Evolutionary conservation across 2,113 vertebrate genomes (phyloP), one percentile per base, ranked within the genome.

Genomic region (Hippocampus zosterae): DNA sequence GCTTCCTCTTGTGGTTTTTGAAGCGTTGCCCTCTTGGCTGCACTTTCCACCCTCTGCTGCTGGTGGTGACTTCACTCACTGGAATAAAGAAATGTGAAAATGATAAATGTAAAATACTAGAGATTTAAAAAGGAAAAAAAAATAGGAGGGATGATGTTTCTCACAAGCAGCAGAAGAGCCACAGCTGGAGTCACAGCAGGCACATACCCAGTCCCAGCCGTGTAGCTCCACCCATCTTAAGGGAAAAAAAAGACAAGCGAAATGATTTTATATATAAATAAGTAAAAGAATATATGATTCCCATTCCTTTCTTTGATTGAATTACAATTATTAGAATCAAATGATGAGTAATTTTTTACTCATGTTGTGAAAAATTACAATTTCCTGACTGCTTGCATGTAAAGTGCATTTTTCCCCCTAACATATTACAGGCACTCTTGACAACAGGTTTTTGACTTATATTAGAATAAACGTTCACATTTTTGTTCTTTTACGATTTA

Each of bases 191-290:
- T 90, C 82, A 13, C 92, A 92, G 83, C 91, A 93, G 40, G 48
- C 53, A 53, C 91, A 92, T 37, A 88, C 88, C 0, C 70, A 65
- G 74, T 81, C 65, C 0, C 64, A 40, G 3, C 89, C 89, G 19
- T 81, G 74, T 16, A 92, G 72, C 70, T 92, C 92, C 68, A 86
- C 84, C 92, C 92, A 93, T 46, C 92, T 93, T 23, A 13, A 65
- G 70, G 46, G 46, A 18, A 18, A 57, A 57, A 78, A 33, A 59
- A 18, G 21, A 18, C 19, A 18, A 70, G 8, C 4, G 12, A 29
- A 18, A 29, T 19, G 2, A 23, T 65, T 48, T 3, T 8, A 4
- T 13, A 37, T 19, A 44, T 62, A 10, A 7, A 15, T 29, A 7
- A 19, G 29, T 62, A 27, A 13, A 27, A 12, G 12, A 16, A 33